Evolutionary conservation across 2,888 invertebrate genomes (phyloP), one percentile per base, ranked within the genome.

Genomic region (Digitonthophagus gazella): DNA sequence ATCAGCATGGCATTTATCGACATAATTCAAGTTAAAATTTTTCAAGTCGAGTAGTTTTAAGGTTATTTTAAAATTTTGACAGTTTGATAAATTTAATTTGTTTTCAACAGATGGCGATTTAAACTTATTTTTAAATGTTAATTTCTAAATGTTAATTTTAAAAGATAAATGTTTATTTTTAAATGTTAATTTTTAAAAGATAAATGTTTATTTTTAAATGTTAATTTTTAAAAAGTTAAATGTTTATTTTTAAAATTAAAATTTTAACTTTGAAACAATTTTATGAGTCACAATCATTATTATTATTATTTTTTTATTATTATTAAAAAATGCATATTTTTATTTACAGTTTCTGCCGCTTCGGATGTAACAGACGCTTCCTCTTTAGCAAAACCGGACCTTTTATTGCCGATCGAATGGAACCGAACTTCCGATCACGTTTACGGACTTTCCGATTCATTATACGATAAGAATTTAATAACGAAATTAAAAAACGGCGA

Each of bases 381-480:
- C 2, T 8, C 58, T 20, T 15, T 61, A 3, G 64, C 68, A n/a
- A 55, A 58, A 0, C 64, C 69, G n/a, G 81, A 81, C 67, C 71
- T 77, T 2, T 68, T 72, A 14, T 73, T 83, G 22, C 83, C 83
- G 0, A 71, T 74, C 4, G 84, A 87, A 76, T 91, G 91, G 90
- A 87, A 86, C 74, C 80, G 79, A 65, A 85, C 85, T 67, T 84
- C 85, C 63, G 86, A 86, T 18, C 83, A 83, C 69, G 89, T 90
- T 1, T 92, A 86, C 78, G 92, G 92, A 56, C 84, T 90, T 66
- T 90, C 91, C 20, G 90, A 92, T 68, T 93, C 93, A 0, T 84
- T 95, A 61, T 95, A 95, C 80, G 95, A 95, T 79, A 88, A 88
- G 76, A 93, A 95, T 83, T 93, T 93, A 74, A 84, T 92, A 61